Evolutionary conservation across 2,888 invertebrate species (phyloP), one percentile per base, ranked within the genome.

Genomic region (Aproaerema taeniolella): DNA sequence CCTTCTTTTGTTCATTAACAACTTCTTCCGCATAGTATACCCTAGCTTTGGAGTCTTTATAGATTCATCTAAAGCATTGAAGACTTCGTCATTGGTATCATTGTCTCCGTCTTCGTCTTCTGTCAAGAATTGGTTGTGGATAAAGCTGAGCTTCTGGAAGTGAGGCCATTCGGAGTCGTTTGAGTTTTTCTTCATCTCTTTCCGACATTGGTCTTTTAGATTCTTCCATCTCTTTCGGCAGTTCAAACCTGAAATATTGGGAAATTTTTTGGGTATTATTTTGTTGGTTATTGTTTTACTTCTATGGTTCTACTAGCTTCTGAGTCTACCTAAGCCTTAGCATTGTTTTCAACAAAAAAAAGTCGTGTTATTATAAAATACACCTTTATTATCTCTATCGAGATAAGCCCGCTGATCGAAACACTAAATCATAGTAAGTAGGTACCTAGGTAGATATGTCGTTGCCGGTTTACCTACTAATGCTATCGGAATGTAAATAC

Each of bases 171-270:
- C 85, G 2, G 85, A 85, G 2, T 73, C 70, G 31, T 45, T 61
- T 0, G 80, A 69, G 35, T 70, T 68, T 37, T 85, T 86, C 45
- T 85, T 85, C 72, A 85, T 83, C 55, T 87, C 87, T 46, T 87
- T 87, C 10, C 87, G 69, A 43, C 83, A 86, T 55, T 86, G 83
- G 46, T 87, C 87, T 52, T 87, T 87, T 7, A 87, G 61, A 43
- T 86, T 86, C 59, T 87, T 87, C 87, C 87, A 87, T 73, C 75
- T 68, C 43, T 83, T 86, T 45, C 86, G 65, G 59, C 85, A 86
- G 53, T 82, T 81, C 9, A 82, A 50, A 50, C 76, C 85, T 86
- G 72, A 20, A 79, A 78, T 42, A 26, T 36, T 20, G 6, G 26
- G 26, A 26, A 26, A 20, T n/a, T 20, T 20, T 20, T 20, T 20